Percentiles rank a stretch among this genome's conserved stretches.
phyloP scores from a whole-genome alignment of 2,888 invertebrate genomes.

The Eristalis intricaria region DNA sequence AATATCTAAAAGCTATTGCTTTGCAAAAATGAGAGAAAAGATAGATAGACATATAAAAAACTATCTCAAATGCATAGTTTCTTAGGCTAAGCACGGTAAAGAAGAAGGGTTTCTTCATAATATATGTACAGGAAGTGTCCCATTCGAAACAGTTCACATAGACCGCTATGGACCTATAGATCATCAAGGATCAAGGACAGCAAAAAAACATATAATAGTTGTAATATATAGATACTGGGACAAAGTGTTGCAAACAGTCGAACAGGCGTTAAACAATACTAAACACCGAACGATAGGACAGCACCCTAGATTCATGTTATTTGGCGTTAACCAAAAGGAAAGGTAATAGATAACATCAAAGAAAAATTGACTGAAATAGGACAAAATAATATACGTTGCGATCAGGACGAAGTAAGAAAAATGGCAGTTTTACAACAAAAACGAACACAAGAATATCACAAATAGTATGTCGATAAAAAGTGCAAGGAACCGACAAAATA shows the following conservation, averaged over 20 bases:
- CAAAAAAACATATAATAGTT: not conserved
- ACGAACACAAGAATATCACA: constrained; percentile 7
- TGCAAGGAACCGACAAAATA: not conserved
- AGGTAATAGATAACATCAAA: constrained; percentile 37
- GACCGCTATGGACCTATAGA: constrained; percentile 4
- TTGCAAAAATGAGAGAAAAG: constrained; percentile 7
- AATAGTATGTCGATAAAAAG: constrained; percentile 27
- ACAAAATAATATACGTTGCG: not conserved
- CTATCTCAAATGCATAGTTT: not conserved
- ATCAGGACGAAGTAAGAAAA: not conserved
- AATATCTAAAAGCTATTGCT: constrained; percentile 19
- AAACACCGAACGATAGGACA: constrained; percentile 32
- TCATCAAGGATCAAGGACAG: not conserved
- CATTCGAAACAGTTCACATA: not conserved
- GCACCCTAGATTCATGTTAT: constrained; percentile 63
- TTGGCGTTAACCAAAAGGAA: constrained; percentile 59
- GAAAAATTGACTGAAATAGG: constrained; percentile 39
- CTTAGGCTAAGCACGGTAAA: not conserved
- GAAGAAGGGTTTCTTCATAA: constrained; percentile 2
- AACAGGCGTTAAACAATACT: constrained; percentile 52
- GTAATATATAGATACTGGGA: constrained; percentile 65
- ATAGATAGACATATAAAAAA: not conserved
- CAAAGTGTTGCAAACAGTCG: constrained; percentile 36
- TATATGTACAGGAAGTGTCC: not conserved
- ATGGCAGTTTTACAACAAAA: not conserved